Conservation (phyloP, 2,113 vertebrate species). For the Morone chrysops region DNA sequence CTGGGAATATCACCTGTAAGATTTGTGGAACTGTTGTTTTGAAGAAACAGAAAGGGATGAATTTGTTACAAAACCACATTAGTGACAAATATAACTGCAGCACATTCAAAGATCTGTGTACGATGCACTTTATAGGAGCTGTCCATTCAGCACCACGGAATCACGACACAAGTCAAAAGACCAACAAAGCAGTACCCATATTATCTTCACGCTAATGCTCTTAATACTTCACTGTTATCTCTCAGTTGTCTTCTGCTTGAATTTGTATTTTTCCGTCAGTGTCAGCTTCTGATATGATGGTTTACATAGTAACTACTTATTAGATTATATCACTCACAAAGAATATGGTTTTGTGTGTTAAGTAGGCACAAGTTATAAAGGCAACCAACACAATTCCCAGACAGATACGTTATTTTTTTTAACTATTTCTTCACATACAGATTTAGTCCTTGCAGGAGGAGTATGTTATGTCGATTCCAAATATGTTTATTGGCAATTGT, state of each 20-base stretch:
- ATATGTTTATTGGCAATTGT: not conserved
- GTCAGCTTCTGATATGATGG: not conserved
- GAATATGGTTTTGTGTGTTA: not conserved
- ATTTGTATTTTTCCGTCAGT: not conserved
- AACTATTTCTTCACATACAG: not conserved
- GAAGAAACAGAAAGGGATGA: not conserved
- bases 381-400: not conserved
- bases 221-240: not conserved
- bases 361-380: not conserved
- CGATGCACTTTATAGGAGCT: not conserved
- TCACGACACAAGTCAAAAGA: not conserved
- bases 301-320: not conserved
- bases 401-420: not conserved
- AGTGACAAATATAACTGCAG: not conserved
- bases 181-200: not conserved
- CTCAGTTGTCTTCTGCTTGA: not conserved
- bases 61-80: not conserved
- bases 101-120: not conserved
- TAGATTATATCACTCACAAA: not conserved
- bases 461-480: not conserved
- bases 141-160: constrained; percentile 20
- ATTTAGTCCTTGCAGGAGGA: not conserved
- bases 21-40: not conserved
- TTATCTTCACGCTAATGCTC: not conserved
- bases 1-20: not conserved